Evolutionary conservation across 2,888 invertebrate genomes (phyloP), one percentile per base, ranked within the genome.

Genomic region (Caenorhabditis japonica): DNA sequence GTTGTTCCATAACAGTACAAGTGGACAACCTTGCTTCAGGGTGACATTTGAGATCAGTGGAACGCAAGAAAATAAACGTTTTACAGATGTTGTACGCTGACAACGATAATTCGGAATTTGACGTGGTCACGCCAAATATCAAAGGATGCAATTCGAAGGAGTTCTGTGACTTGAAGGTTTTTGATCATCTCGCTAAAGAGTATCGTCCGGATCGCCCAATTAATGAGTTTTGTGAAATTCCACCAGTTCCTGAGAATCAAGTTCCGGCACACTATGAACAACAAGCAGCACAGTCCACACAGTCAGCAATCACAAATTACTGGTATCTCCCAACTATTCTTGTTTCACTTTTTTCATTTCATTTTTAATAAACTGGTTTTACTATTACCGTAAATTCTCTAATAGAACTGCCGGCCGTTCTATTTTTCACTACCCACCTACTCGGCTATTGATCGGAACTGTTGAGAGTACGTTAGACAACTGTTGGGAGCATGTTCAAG

Each of bases 121-220:
- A 49, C 13, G 46, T 52, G 2, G 46, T 60, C 4, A 69, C 69
- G 2, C 53, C 8, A 8, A 34, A 34, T 2, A 30, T 60, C 5
- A 60, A 69, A 23, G 55, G 60, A 0, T 69, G 69, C 41, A 13
- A 46, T 15, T 27, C 23, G 27, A 33, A 21, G 12, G 25, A 44
- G 12, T 69, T 46, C 21, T 69, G 69, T 25, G 55, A 60, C 10
- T 3, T 60, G 21, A 33, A 47, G 27, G 17, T 33, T 3, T 60
- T 69, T 13, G 69, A 69, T 39, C 34, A 53, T 12, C 13, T 23
- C 8, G 60, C 60, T 0, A 60, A 60, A 17, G 66, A 66, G 15
- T 66, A 51, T 34, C 23, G 66, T 7, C 66, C 66, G 13, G 66
- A 66, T 15, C 56, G 56, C 2, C 66, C 56, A 8, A 66, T 66